Conservation (phyloP, 2,888 invertebrate species). For the Cecidostiba fungosa region DNA sequence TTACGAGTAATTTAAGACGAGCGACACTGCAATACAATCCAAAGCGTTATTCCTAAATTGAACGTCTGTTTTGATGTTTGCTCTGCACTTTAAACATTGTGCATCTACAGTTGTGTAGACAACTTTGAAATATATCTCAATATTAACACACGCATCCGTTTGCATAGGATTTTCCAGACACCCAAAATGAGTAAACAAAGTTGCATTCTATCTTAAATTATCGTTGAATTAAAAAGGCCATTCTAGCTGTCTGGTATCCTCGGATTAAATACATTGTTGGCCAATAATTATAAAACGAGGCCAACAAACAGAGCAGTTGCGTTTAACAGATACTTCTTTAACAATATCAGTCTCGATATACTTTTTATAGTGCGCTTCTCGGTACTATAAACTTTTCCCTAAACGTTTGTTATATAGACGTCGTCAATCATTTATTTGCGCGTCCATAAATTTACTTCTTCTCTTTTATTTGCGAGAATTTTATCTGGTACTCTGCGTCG, state of each 20-base stretch:
- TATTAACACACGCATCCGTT: not conserved
- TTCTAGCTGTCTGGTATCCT: constrained; percentile 2
- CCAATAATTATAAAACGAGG: constrained; percentile 32
- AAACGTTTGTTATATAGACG: not conserved
- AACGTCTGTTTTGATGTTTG: not conserved
- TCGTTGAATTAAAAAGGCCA: not conserved
- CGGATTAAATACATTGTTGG: constrained; percentile 1
- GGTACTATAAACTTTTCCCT: not conserved
- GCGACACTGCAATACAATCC: too few species aligned
- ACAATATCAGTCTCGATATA: not conserved
- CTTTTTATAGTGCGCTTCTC: not conserved
- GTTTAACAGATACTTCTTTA: constrained; percentile 11
- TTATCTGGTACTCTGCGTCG: not conserved
- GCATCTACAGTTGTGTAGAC: not conserved
- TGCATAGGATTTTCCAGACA: not conserved
- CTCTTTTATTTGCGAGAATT: not conserved
- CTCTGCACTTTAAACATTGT: not conserved
- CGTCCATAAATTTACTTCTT: not conserved
- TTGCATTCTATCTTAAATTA: not conserved
- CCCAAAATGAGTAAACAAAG: not conserved
- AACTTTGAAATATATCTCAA: too few species aligned
- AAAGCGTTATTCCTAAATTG: not conserved
- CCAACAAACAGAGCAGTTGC: constrained; percentile 30
- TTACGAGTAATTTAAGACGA: not conserved
- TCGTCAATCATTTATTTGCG: not conserved